Evolutionary conservation across 2,888 invertebrate genomes (phyloP).

Genomic region (Drosophila mayaguana): DNA sequence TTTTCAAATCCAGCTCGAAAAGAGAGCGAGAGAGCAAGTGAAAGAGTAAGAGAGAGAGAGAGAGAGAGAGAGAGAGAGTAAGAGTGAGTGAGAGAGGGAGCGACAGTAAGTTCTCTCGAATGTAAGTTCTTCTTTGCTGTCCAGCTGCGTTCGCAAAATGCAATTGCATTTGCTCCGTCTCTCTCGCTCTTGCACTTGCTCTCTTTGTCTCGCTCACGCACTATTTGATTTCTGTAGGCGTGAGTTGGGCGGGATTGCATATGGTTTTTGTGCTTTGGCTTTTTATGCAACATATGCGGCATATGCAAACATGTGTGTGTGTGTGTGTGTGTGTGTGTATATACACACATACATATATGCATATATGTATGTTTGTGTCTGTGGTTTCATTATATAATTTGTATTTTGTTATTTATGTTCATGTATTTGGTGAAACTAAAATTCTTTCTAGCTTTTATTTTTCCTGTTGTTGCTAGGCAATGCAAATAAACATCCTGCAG

Average conservation of each 20-base stretch:
- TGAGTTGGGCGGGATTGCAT: constrained; percentile 64
- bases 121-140: constrained; percentile 8
- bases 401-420: constrained; percentile 65
- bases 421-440: constrained; percentile 52
- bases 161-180: constrained; percentile 44
- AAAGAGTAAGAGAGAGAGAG: constrained; percentile 2
- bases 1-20: constrained; percentile 50
- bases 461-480: constrained; percentile 60
- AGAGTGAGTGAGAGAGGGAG: neutral
- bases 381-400: constrained; percentile 70
- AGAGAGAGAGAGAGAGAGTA: neutral
- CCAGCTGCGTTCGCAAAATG: constrained; percentile 31
- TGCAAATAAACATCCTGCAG: constrained; percentile 30
- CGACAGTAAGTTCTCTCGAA: constrained; percentile 19
- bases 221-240: constrained; percentile 42
- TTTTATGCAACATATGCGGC: constrained; percentile 77
- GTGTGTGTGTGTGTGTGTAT: neutral
- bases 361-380: neutral
- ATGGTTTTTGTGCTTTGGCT: constrained; percentile 66
- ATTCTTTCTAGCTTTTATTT: constrained; percentile 32
- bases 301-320: constrained; percentile 28
- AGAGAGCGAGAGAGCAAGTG: constrained; percentile 7
- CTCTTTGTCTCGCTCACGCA: constrained; percentile 6
- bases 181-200: constrained; percentile 3
- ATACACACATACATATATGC: neutral